Percentiles rank a stretch among this genome's conserved stretches.
These are phyloP conservation scores for Hippocampus abdominalis DNA, from an alignment of 2,113 vertebrate species.

Conservation along the genomic window DNA sequence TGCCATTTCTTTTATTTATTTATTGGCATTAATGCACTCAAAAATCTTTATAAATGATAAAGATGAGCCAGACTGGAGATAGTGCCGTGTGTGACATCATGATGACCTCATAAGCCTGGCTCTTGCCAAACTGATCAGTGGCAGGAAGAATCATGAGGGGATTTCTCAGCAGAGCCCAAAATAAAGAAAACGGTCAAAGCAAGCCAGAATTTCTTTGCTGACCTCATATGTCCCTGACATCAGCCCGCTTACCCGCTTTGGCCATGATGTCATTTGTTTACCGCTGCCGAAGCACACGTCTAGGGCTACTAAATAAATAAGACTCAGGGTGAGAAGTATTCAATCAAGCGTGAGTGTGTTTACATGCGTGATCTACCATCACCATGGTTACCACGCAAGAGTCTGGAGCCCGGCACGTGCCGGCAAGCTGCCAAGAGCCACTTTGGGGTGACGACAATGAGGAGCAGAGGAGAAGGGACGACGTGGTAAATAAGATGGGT, in stretches of 20 bases:
- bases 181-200: slow-evolving; percentile 40
- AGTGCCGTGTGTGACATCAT: slow-evolving; percentile 19
- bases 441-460: too few species aligned
- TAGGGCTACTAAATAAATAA: slow-evolving; percentile 36
- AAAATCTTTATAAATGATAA: neutral
- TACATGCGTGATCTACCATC: too few species aligned
- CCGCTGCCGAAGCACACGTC: slow-evolving; percentile 32
- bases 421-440: too few species aligned
- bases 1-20: too few species aligned
- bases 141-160: slow-evolving; percentile 47
- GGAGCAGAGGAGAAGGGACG: too few species aligned
- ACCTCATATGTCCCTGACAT: slow-evolving; percentile 57
- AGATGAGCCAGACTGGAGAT: neutral
- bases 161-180: slow-evolving; percentile 51
- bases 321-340: slow-evolving; percentile 25
- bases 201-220: slow-evolving; percentile 28
- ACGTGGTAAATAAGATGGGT: slow-evolving; percentile 6
- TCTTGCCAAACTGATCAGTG: slow-evolving; percentile 21
- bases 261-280: slow-evolving; percentile 70
- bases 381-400: too few species aligned
- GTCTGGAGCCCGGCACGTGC: too few species aligned
- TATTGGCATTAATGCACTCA: too few species aligned
- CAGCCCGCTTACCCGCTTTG: slow-evolving; percentile 33
- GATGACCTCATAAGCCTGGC: slow-evolving; percentile 20
- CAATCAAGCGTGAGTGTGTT: too few species aligned